Evolutionary conservation across 2,888 invertebrate genomes (phyloP), one percentile per base, ranked within the genome.

Genomic region (Hemaris fuciformis): DNA sequence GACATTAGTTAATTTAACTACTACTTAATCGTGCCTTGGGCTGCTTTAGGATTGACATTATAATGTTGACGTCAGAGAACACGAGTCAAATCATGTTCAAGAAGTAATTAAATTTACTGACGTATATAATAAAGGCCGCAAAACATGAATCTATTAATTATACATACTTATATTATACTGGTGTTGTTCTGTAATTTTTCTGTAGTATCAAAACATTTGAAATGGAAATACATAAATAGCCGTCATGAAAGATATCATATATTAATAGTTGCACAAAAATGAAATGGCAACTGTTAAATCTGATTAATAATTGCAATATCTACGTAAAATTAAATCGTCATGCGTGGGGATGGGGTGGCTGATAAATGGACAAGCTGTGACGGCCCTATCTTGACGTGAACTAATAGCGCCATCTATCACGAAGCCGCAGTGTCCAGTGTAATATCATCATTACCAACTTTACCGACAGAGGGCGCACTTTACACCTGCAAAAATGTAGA

Each of bases 331-430:
- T 83, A 85, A 88, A 89, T 84, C 81, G 84, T 88, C 84, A 81
- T 73, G 79, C 73, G 71, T 72, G 74, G 74, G 76, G 79, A 75
- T 72, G 82, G 75, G 75, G 70, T 72, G 71, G 77, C 76, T 87
- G 87, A 89, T 75, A 87, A 87, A 89, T 88, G 80, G 80, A 77
- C 86, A 85, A 84, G 84, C 84, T 86, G 83, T 78, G 84, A 84
- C 87, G 76, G 83, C 73, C 77, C 74, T 75, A 81, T 80, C 77
- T 75, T 75, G 89, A 88, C 89, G 72, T 20, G 65, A 73, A 91
- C 87, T 89, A 89, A 89, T 89, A 73, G 80, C 86, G 91, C 85
- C 91, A 91, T 90, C 91, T 91, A 85, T 91, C 79, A 80, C 73
- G 76, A 79, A 79, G 73, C 77, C 77, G 67, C 83, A 81, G 69